phyloP scores from a whole-genome alignment of 1,140 invertebrate genomes.

The Mylabris phalerata region DNA sequence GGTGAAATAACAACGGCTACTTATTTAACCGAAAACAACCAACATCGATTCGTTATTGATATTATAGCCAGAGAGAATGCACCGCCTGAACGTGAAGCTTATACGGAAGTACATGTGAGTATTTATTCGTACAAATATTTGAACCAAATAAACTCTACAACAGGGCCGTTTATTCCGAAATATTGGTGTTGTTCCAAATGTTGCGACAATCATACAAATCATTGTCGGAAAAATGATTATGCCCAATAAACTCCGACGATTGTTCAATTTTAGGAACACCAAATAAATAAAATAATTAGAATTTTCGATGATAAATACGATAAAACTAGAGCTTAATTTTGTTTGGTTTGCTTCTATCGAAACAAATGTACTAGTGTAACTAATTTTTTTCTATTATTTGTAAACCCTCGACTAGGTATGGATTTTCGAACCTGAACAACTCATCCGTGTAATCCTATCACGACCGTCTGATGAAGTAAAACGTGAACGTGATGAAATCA shows the following conservation, averaged over 20 bases:
- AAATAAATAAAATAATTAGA: too few species aligned
- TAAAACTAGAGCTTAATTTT: too few species aligned
- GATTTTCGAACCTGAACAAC: slow-evolving; percentile 73
- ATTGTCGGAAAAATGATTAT: too few species aligned
- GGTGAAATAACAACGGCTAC: slow-evolving; percentile 68
- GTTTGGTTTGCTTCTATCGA: too few species aligned
- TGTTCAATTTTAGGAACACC: too few species aligned
- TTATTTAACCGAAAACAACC: slow-evolving; percentile 80
- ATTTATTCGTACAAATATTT: not conserved
- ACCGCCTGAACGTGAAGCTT: slow-evolving; percentile 68
- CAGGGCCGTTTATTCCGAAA: too few species aligned
- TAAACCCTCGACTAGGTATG: slow-evolving; percentile 55
- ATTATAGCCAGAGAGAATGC: slow-evolving; percentile 75
- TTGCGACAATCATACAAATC: too few species aligned
- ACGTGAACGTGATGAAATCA: slow-evolving; percentile 60
- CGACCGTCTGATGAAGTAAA: slow-evolving; percentile 65
- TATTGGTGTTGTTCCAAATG: too few species aligned
- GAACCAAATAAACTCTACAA: too few species aligned
- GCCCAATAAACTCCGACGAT: too few species aligned
- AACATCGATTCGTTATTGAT: slow-evolving; percentile 77
- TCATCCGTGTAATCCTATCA: slow-evolving; percentile 74
- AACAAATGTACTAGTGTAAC: not conserved
- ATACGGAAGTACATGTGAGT: slow-evolving; percentile 71
- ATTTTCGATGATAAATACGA: too few species aligned
- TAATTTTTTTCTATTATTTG: slow-evolving; percentile 4